These are phyloP conservation scores for Sebastes itinus DNA, from an alignment of 2,797 vertebrate species.

Conservation along the genomic window DNA sequence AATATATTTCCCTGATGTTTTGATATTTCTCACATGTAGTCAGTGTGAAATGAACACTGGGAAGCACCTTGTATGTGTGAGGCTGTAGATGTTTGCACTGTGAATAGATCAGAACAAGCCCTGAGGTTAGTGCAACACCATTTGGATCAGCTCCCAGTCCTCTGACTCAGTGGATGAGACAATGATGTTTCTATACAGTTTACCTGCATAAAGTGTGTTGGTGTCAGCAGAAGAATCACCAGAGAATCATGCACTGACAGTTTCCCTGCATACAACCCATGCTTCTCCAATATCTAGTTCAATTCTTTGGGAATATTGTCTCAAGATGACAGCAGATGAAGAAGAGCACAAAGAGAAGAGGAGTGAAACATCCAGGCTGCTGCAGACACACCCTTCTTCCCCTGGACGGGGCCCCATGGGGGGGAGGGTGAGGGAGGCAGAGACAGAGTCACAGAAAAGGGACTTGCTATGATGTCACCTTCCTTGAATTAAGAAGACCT, in stretches of 20 bases:
- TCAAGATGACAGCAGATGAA: conserved; percentile 37
- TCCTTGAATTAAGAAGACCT: not conserved
- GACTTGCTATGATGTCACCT: conserved; percentile 3
- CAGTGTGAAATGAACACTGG: conserved; percentile 21
- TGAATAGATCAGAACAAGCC: conserved; percentile 33
- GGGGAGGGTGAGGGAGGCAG: not conserved
- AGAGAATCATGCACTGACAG: not conserved
- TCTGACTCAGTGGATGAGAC: conserved; percentile 36
- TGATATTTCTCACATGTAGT: too few species aligned
- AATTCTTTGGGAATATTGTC: conserved; percentile 40
- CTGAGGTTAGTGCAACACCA: conserved; percentile 11
- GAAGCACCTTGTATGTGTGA: not conserved
- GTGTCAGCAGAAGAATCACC: not conserved
- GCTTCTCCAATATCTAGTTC: conserved; percentile 36
- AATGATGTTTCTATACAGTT: not conserved
- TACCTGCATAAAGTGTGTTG: not conserved
- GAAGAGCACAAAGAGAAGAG: conserved; percentile 32
- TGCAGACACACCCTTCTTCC: conserved; percentile 40
- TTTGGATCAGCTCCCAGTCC: conserved; percentile 16
- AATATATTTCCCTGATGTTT: too few species aligned
- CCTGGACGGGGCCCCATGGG: not conserved
- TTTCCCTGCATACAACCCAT: not conserved
- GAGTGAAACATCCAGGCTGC: conserved; percentile 19
- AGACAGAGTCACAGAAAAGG: not conserved
- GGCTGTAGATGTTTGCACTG: conserved; percentile 22